A percentile compares a stretch with the other conserved stretches of the same genome.
Conservation (phyloP, 1,140 invertebrate species). For the Zophobas atratus region DNA sequence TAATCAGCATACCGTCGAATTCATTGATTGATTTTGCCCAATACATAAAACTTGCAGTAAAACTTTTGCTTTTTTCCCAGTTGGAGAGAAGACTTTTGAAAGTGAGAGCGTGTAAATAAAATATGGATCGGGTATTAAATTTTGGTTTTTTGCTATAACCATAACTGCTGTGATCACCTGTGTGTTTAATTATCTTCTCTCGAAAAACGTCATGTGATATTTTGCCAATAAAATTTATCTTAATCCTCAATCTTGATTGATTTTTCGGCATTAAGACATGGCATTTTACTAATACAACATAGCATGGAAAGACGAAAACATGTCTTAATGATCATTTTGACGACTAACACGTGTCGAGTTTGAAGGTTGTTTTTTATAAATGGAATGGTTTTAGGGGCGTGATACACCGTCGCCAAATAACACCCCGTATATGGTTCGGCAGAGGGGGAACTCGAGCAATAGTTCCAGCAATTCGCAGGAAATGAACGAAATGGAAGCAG, state of each 20-base stretch:
- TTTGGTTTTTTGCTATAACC: constrained; percentile 34
- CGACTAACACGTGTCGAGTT: neutral
- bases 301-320: no score
- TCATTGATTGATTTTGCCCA: no score
- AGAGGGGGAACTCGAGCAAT: constrained; percentile 75
- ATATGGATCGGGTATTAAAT: constrained; percentile 33
- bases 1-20: neutral
- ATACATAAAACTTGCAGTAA: constrained; percentile 4
- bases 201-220: constrained; percentile 5
- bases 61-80: constrained; percentile 26
- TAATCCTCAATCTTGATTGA: constrained; percentile 12
- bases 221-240: constrained; percentile 14
- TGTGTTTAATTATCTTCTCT: constrained; percentile 27
- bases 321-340: neutral
- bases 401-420: constrained; percentile 83
- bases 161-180: constrained; percentile 34
- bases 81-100: constrained; percentile 36
- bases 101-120: constrained; percentile 26
- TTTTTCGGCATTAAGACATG: neutral
- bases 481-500: constrained; percentile 76
- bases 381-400: constrained; percentile 72
- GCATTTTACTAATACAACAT: neutral
- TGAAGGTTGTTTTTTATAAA: neutral
- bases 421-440: constrained; percentile 84
- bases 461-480: constrained; percentile 68